Evolutionary conservation across 2,113 vertebrate genomes (phyloP).

Genomic region (Cyanistes caeruleus): DNA sequence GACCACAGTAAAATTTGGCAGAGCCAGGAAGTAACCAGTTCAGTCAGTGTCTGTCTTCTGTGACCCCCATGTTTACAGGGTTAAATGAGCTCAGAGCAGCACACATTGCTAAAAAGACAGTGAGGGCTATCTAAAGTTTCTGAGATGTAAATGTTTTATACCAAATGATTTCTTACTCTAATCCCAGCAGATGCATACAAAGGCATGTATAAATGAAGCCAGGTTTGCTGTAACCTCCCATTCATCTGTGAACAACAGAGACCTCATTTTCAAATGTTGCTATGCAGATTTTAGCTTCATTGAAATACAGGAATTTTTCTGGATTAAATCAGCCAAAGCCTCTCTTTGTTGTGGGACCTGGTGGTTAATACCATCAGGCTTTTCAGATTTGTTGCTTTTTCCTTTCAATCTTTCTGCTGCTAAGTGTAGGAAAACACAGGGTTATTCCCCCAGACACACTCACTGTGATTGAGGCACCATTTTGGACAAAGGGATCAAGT

Average conservation of each 20-base stretch:
- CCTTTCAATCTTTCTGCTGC: not conserved
- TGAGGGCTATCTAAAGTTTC: not conserved
- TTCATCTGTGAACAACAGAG: not conserved
- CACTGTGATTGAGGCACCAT: not conserved
- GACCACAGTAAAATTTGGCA: not conserved
- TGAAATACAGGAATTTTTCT: not conserved
- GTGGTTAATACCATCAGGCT: not conserved
- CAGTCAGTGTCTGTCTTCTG: not conserved
- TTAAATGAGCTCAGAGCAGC: not conserved
- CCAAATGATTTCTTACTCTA: not conserved
- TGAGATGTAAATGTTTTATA: not conserved
- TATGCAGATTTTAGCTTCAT: not conserved
- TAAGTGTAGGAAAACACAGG: not conserved
- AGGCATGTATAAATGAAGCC: not conserved
- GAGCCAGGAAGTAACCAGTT: not conserved
- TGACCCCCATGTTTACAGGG: not conserved
- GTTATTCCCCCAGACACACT: not conserved
- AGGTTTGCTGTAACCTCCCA: not conserved
- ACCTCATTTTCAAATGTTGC: not conserved
- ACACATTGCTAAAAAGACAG: not conserved
- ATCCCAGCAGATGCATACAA: not conserved
- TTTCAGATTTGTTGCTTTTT: not conserved
- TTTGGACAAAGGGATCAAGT: not conserved
- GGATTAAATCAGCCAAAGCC: not conserved
- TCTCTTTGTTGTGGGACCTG: not conserved